These are phyloP conservation scores for Hippocampus kuda DNA, from an alignment of 2,797 vertebrate genomes.

Conservation along the genomic window DNA sequence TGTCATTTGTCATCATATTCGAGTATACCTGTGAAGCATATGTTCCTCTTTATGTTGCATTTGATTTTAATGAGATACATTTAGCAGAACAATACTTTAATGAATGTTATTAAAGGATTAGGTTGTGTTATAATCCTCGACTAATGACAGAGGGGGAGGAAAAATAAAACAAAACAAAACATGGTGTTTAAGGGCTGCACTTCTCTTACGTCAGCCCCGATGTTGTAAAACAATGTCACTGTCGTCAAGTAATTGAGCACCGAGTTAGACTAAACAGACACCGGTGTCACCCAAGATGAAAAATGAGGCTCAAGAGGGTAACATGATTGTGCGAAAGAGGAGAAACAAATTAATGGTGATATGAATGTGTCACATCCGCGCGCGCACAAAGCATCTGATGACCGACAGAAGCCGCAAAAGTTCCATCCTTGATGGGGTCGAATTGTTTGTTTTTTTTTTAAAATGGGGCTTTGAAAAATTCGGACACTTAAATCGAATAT, in stretches of 20 bases:
- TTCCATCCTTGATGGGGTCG: neutral
- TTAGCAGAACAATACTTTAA: conserved; percentile 1
- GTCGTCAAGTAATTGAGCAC: neutral
- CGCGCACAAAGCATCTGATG: neutral
- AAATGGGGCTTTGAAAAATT: neutral
- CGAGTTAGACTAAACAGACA: neutral
- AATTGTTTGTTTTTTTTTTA: neutral
- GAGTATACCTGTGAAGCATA: neutral
- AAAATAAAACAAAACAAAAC: neutral
- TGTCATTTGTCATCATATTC: conserved; percentile 1
- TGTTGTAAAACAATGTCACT: neutral
- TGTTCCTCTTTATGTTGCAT: conserved; percentile 3
- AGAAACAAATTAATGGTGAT: neutral
- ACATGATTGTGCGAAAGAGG: neutral
- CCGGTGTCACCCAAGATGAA: neutral
- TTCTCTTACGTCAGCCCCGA: neutral
- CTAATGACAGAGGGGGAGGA: neutral
- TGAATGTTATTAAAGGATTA: conserved; percentile 13
- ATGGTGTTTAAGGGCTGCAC: neutral
- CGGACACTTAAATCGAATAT: neutral
- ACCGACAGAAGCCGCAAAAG: neutral
- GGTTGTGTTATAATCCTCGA: conserved; percentile 1
- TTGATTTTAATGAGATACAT: conserved; percentile 1
- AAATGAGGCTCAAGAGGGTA: neutral
- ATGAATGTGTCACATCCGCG: neutral